Conservation (phyloP, 1,140 invertebrate genomes). For the Trichomalopsis sarcophagae region DNA sequence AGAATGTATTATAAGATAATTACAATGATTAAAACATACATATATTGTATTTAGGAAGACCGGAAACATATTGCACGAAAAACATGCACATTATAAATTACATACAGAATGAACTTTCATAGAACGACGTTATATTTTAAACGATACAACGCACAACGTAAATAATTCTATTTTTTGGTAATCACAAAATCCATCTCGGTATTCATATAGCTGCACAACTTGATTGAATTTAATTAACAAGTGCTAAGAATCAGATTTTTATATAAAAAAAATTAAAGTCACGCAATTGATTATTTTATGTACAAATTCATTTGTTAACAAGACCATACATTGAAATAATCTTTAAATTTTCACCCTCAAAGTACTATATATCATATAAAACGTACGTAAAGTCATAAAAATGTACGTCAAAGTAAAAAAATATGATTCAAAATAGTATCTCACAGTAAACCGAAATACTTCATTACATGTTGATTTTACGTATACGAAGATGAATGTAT, state of each 20-base stretch:
- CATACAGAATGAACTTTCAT: neutral
- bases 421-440: neutral
- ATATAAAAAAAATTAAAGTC: slow-evolving; percentile 58
- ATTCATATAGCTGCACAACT: neutral
- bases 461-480: neutral
- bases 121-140: neutral
- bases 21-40: neutral
- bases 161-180: slow-evolving; percentile 11
- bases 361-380: neutral
- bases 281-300: neutral
- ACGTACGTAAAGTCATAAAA: no score
- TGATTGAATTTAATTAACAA: neutral
- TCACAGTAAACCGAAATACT: neutral
- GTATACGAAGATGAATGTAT: neutral
- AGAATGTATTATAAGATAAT: neutral
- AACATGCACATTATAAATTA: neutral
- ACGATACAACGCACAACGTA: neutral
- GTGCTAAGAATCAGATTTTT: slow-evolving; percentile 20
- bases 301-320: neutral
- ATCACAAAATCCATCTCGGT: slow-evolving; percentile 15
- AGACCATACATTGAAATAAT: neutral
- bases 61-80: neutral
- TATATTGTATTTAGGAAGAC: neutral
- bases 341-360: no score
- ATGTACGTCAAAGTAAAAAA: neutral